phyloP scores from a whole-genome alignment of 2,888 invertebrate genomes.

The Scaptomyza parva region DNA sequence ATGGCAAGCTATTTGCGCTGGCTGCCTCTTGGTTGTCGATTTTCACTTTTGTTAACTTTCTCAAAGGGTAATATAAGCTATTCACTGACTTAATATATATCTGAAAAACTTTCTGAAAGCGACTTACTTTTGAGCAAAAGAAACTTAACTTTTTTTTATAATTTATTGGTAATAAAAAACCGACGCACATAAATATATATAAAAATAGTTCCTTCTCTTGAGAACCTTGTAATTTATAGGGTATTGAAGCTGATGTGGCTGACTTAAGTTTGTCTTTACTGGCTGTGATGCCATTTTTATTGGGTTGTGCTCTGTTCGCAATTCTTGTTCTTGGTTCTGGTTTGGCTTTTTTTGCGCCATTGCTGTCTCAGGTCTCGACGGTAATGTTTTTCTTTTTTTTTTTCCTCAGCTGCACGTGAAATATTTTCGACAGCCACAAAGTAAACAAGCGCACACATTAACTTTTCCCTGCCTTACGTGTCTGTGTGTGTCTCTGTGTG shows the following conservation, averaged over 20 bases:
- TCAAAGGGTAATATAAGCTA: not conserved
- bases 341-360: not conserved
- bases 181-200: not conserved
- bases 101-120: not conserved
- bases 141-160: too few species aligned
- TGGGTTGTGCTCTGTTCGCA: conserved; percentile 28
- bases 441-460: conserved; percentile 77
- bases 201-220: not conserved
- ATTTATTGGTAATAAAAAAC: not conserved
- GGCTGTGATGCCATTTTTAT: conserved; percentile 27
- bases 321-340: conserved; percentile 18
- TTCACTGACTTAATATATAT: not conserved
- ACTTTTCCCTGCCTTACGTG: conserved; percentile 59
- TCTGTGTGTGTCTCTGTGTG: conserved; percentile 1
- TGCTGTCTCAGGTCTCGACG: conserved; percentile 50
- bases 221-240: not conserved
- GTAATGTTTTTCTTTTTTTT: too few species aligned
- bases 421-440: conserved; percentile 77
- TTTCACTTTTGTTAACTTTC: conserved; percentile 10
- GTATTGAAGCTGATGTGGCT: conserved; percentile 12
- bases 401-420: conserved; percentile 72
- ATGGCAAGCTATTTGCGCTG: conserved; percentile 39
- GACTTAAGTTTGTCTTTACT: conserved; percentile 5
- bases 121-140: too few species aligned
- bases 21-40: conserved; percentile 19